Evolutionary conservation across 2,797 vertebrate genomes (phyloP), one percentile per base, ranked within the genome.

Genomic region (Schizopygopsis malacanthus): DNA sequence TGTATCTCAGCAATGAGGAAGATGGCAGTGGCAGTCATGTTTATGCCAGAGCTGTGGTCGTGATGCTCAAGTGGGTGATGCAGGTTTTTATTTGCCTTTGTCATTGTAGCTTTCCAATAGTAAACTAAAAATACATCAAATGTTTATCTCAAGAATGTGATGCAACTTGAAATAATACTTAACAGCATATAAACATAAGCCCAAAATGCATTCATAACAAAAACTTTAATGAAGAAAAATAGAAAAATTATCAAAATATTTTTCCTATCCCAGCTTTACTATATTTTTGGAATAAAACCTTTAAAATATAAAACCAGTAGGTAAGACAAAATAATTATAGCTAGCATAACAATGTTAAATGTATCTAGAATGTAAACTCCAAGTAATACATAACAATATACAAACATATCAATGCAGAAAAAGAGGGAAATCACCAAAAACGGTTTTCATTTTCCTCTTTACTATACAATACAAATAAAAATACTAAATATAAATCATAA

Each of bases 1-100:
- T 86, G 70, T 54, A 56, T 75, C 59, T 69, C 41, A 81, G 67
- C 75, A 70, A 61, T 61, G 81, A 28, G 69, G 52, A 75, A 22
- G 70, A 70, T 5, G 0, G 28, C 20, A 41, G 10, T 33, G 70
- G n/a, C 39, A 56, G 65, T 45, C 9, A 3, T 63, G 12, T 43
- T 73, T 37, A 82, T n/a, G 39, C n/a, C 81, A 72, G 47, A 56
- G 81, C 50, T 25, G 2, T 43, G 52, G 65, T 13, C 1, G 1
- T 25, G 25, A 33, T 65, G 25, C 61, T 80, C 4, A 22, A 20
- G 12, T 65, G 45, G 45, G 33, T 39, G 79, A 54, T 81, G 20
- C 18, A 37, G 45, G 56, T 67, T 15, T 67, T 67, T 37, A 18
- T 67, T 37, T 67, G 63, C 28, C 25, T 2, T 67, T 15, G 37